Percentiles rank a stretch among this genome's conserved stretches.
These are phyloP conservation scores for Lepidochrysops patricia DNA, from an alignment of 2,888 invertebrate genomes.

Conservation along the genomic window DNA sequence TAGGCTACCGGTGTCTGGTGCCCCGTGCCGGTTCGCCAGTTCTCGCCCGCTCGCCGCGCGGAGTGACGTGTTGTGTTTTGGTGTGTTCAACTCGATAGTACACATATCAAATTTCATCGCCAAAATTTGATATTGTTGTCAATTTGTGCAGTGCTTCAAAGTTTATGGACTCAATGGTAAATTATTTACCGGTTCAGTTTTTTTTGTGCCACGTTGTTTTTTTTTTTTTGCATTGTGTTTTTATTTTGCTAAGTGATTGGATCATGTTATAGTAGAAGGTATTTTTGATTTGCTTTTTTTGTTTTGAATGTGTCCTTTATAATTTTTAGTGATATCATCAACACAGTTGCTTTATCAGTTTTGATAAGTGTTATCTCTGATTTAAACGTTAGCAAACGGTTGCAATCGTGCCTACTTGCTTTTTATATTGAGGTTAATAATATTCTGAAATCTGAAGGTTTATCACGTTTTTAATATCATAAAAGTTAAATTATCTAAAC, in stretches of 20 bases:
- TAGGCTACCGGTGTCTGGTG: constrained; percentile 28
- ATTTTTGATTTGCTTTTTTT: constrained; percentile 31
- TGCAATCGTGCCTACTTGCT: constrained; percentile 38
- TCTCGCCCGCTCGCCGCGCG: constrained; percentile 50
- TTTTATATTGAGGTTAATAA: background rate
- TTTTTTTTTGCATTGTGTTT: constrained; percentile 52
- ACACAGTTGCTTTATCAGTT: constrained; percentile 63
- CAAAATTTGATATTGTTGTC: constrained; percentile 72
- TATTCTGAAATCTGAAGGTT: background rate
- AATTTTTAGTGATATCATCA: constrained; percentile 48
- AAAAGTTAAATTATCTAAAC: background rate
- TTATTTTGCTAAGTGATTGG: constrained; percentile 52
- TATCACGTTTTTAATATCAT: background rate
- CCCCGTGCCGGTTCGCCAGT: constrained; percentile 48
- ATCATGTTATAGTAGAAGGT: constrained; percentile 55
- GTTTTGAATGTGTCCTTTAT: constrained; percentile 28
- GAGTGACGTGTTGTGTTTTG: constrained; percentile 37
- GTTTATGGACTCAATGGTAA: constrained; percentile 53
- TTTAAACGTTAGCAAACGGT: constrained; percentile 38
- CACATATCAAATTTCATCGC: constrained; percentile 72
- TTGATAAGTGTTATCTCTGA: constrained; percentile 58
- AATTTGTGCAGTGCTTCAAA: constrained; percentile 61
- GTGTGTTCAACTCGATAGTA: constrained; percentile 30
- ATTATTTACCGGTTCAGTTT: constrained; percentile 33
- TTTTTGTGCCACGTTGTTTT: constrained; percentile 32